A percentile compares a stretch with the other conserved stretches of the same genome.
phyloP scores from a whole-genome alignment of 2,888 invertebrate species.

The Ichneumoninae sp. region DNA sequence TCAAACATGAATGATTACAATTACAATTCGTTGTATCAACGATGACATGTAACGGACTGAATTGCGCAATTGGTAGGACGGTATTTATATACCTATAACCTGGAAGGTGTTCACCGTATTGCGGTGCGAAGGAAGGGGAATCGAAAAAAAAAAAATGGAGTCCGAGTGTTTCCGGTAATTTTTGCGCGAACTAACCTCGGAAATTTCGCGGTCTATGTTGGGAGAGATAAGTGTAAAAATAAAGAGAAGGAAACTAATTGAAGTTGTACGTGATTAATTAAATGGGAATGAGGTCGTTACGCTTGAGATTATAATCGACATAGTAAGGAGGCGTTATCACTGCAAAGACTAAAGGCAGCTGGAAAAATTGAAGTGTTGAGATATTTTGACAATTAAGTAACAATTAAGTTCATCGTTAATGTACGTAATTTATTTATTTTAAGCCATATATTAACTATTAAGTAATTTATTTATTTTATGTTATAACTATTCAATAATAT shows the following conservation, averaged over 20 bases:
- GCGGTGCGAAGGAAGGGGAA: not conserved
- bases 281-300: slow-evolving; percentile 15
- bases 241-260: slow-evolving; percentile 42
- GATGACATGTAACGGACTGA: slow-evolving; percentile 15
- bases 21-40: not conserved
- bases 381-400: not conserved
- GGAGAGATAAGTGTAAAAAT: slow-evolving; percentile 8
- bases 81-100: slow-evolving; percentile 21
- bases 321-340: slow-evolving; percentile 1
- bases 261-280: slow-evolving; percentile 28
- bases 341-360: not conserved
- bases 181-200: slow-evolving; percentile 48
- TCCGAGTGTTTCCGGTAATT: slow-evolving; percentile 44
- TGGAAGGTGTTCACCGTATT: not conserved
- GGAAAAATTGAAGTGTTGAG: not conserved
- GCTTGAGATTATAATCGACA: slow-evolving; percentile 2
- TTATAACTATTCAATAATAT: not conserved
- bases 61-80: slow-evolving; percentile 12
- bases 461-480: not conserved
- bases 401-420: not conserved
- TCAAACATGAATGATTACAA: not conserved
- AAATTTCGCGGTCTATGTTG: not conserved
- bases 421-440: not conserved
- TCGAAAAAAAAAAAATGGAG: slow-evolving; percentile 21
- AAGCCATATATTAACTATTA: not conserved